A percentile compares a stretch with the other conserved stretches of the same genome.
These are phyloP conservation scores for Scolopax bukidnonensis DNA, from an alignment of 2,797 vertebrate species.

Conservation along the genomic window DNA sequence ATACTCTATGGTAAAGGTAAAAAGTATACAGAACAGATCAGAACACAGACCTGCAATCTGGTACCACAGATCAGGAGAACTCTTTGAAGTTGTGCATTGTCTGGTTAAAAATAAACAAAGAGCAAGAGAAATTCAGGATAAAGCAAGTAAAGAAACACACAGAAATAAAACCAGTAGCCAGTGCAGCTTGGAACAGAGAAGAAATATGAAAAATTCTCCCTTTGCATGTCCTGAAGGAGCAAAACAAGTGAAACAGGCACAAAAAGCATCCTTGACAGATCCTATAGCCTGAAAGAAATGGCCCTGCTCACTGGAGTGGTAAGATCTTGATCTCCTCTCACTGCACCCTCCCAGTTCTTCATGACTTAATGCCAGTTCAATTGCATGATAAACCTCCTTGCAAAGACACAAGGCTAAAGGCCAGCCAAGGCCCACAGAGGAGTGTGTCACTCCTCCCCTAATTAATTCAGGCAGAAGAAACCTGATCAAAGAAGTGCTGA, in stretches of 20 bases:
- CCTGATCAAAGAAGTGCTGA: conserved; percentile 52
- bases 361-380: neutral
- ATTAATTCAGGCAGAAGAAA: conserved; percentile 35
- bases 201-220: neutral
- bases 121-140: neutral
- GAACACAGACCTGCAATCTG: neutral
- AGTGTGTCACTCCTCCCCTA: conserved; percentile 11
- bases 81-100: neutral
- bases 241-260: neutral
- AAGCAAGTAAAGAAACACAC: neutral
- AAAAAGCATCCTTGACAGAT: neutral
- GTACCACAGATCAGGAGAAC: neutral
- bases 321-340: neutral
- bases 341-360: neutral
- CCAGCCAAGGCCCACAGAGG: neutral
- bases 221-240: neutral
- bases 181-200: neutral
- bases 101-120: neutral
- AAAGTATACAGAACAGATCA: neutral
- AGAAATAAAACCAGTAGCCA: neutral
- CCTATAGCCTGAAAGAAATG: fast-evolving
- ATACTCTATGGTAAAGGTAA: neutral
- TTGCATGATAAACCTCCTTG: neutral
- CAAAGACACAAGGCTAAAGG: neutral
- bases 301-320: neutral